Base-by-base conservation (phyloP, 2,797 vertebrate species). In the Darevskia nairensis region DNA sequence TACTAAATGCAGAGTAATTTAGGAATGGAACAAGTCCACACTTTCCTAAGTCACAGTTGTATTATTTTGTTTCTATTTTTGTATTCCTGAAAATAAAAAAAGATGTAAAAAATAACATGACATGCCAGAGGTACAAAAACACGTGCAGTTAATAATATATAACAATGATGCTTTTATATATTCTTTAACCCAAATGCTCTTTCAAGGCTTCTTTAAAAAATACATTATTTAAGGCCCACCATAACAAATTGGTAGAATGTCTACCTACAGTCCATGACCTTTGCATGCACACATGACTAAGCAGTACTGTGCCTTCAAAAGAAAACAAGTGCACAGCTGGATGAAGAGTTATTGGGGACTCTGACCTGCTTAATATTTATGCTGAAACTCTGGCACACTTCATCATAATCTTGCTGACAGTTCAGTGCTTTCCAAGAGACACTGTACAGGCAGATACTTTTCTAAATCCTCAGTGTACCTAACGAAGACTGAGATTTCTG, bases 351-450 rank as follows among this genome's bases (percentile, higher is more conserved):
- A 25, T 75, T 55, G 17, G 77, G 46, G 32, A 64, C 76, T 68
- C 71, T 81, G 9, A 81, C 78, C 61, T 75, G 55, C 69, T 85
- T 89, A 89, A 89, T 81, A 87, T 85, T 89, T 68, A 88, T 85
- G 35, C 46, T 23, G 71, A 89, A 76, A 46, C 61, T 75, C 78
- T 55, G 59, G 35, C 25, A 46, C 25, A 55, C 32, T 55, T 85
- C 83, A 75, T 46, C 13, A 72, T 81, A 80, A 89, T 76, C 61
- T 68, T 85, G 71, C 50, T 89, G 82, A 80, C 50, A 80, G 76
- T 46, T 80, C 41, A 64, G 44, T 85, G 79, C 44, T 89, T 85
- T 89, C 39, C 44, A 68, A 81, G 78, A 89, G 77, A n/a, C 66
- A 75, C 74, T 84, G 59, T 64, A 85, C 11, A 75, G 69, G 69